phyloP scores from a whole-genome alignment of 2,888 invertebrate species.

The Amphipoea oculea region DNA sequence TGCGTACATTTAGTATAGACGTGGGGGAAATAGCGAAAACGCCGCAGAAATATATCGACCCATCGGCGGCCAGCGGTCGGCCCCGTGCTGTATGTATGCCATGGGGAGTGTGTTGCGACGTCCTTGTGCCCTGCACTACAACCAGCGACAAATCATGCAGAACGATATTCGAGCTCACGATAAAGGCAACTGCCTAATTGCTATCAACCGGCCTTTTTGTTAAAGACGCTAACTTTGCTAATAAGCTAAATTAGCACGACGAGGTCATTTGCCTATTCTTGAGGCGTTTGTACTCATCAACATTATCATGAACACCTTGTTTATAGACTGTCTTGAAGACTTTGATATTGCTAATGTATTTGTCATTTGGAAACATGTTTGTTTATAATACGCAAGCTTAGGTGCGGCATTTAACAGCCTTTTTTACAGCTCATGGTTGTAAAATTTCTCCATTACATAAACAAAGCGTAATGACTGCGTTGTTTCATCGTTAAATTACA shows the following conservation, averaged over 20 bases:
- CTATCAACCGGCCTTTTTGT: slow-evolving; percentile 35
- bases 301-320: slow-evolving; percentile 47
- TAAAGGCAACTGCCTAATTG: slow-evolving; percentile 57
- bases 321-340: slow-evolving; percentile 41
- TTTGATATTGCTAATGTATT: slow-evolving; percentile 40
- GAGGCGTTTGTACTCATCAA: slow-evolving; percentile 49
- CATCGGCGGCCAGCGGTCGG: slow-evolving; percentile 78
- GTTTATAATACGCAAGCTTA: slow-evolving; percentile 30
- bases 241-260: slow-evolving; percentile 60
- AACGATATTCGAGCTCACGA: slow-evolving; percentile 35
- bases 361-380: slow-evolving; percentile 35
- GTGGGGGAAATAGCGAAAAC: slow-evolving; percentile 80
- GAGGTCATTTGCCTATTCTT: slow-evolving; percentile 63
- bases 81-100: slow-evolving; percentile 75
- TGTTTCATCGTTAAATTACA: slow-evolving; percentile 23
- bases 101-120: slow-evolving; percentile 80
- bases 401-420: slow-evolving; percentile 29
- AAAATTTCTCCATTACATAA: slow-evolving; percentile 29
- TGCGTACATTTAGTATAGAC: slow-evolving; percentile 54
- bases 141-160: slow-evolving; percentile 69
- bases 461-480: slow-evolving; percentile 8
- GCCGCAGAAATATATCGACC: slow-evolving; percentile 90
- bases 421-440: slow-evolving; percentile 33
- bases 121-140: slow-evolving; percentile 77
- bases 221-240: slow-evolving; percentile 51